These are phyloP conservation scores for Coracias cyanogaster DNA, from an alignment of 2,797 vertebrate genomes.

Conservation along the genomic window DNA sequence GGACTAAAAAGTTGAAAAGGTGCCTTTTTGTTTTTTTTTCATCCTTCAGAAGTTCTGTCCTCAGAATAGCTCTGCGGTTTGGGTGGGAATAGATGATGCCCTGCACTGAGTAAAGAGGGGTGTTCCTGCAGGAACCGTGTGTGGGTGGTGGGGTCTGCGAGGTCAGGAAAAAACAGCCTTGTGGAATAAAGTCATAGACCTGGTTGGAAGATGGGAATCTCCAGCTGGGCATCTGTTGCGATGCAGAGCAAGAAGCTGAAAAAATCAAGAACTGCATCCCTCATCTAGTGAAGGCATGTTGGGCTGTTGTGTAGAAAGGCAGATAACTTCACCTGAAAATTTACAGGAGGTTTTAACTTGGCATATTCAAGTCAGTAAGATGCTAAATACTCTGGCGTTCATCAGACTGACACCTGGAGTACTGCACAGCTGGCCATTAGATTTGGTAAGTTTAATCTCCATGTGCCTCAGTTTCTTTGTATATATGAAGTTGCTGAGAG, in stretches of 20 bases:
- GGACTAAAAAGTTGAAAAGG: not conserved
- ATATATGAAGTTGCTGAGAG: not conserved
- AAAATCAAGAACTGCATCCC: not conserved
- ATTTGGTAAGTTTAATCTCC: not conserved
- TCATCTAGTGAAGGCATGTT: not conserved
- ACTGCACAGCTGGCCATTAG: not conserved
- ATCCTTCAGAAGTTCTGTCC: not conserved
- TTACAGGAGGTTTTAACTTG: not conserved
- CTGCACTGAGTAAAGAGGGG: accelerated
- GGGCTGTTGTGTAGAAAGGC: not conserved
- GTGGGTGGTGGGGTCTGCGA: too few species aligned
- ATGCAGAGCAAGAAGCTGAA: not conserved
- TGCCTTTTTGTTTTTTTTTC: not conserved
- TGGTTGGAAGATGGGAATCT: not conserved
- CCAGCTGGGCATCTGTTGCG: not conserved
- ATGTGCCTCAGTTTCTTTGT: constrained; percentile 1
- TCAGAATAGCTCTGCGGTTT: not conserved
- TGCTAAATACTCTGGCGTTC: not conserved
- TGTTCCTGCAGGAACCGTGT: accelerated
- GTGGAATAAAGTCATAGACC: accelerated
- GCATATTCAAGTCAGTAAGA: not conserved
- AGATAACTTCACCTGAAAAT: not conserved
- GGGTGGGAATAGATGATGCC: not conserved
- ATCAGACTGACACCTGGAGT: not conserved
- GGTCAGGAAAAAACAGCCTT: not conserved